Base-by-base conservation (phyloP, 2,888 invertebrate genomes). In the Plebejus melissa region DNA sequence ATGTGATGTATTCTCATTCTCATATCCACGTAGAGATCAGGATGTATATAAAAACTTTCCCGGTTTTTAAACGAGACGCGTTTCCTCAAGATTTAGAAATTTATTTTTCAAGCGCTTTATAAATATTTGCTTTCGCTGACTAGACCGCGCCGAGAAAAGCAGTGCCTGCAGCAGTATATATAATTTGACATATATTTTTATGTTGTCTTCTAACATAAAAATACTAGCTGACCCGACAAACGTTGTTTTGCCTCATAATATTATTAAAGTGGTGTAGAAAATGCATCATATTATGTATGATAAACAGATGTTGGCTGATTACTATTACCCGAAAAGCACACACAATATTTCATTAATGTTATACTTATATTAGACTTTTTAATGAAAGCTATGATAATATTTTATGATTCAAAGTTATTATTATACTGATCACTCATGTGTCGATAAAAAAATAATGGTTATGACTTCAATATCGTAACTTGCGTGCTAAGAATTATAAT, bases 361-460 rank as follows among this genome's bases (percentile, higher is more conserved):
- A 32, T 58, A 58, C 22, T 22, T 22, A 22, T 22, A 58, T 5
- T 58, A 58, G 0, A 58, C n/a, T 50, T 50, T 13, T 50, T 13
- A 50, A 13, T 13, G 13, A 50, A 6, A 9, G 3, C 50, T 50
- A 4, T 50, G 4, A 50, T 50, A 50, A 13, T 41, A 41, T 41
- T 41, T 41, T 41, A 41, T 41, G 41, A 50, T 13, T 50, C 13
- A 50, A 58, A 28, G 9, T 58, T n/a, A 58, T 60, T 22, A 60
- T 54, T 54, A 54, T 16, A 54, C 4, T 16, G 4, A 60, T 28
- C 11, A 65, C 65, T 4, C 13, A 65, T 32, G 32, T 13, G 32
- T 65, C 65, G 65, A 65, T 65, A 65, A 65, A 65, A 65, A 65
- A 65, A 65, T 65, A 36, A 65, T 32, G 16, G 65, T 4, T 65